Percentiles rank a stretch among this genome's conserved stretches.
These are phyloP conservation scores for Sylvietta virens DNA, from an alignment of 2,113 vertebrate genomes.

Conservation along the genomic window DNA sequence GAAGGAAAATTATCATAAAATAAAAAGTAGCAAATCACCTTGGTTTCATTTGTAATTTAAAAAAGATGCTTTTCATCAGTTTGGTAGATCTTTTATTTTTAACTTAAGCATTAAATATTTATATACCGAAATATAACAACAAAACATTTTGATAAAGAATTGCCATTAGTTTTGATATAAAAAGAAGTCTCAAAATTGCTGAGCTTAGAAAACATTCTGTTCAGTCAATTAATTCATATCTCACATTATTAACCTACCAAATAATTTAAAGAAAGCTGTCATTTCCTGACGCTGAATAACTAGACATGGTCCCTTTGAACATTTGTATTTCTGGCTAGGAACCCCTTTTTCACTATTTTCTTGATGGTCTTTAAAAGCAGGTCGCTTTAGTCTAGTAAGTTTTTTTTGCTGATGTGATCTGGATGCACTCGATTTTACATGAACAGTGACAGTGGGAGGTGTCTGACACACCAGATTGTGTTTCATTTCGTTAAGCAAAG, in stretches of 20 bases:
- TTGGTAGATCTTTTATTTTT: background rate
- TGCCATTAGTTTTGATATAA: background rate
- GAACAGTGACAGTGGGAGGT: slow-evolving; percentile 75
- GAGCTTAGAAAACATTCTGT: background rate
- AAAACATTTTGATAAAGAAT: background rate
- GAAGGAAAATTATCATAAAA: background rate
- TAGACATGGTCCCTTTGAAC: slow-evolving; percentile 64
- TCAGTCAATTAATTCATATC: background rate
- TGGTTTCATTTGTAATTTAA: background rate
- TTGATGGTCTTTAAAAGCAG: slow-evolving; percentile 65
- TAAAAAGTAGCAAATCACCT: background rate
- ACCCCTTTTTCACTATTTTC: slow-evolving; percentile 65
- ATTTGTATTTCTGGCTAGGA: slow-evolving; percentile 53
- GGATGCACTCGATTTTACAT: slow-evolving; percentile 68
- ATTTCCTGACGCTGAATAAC: slow-evolving; percentile 89
- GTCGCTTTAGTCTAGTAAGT: slow-evolving; percentile 65
- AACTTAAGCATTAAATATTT: background rate
- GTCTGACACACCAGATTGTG: slow-evolving; percentile 71
- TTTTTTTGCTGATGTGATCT: slow-evolving; percentile 74
- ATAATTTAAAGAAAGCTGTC: slow-evolving; percentile 89
- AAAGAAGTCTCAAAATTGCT: background rate
- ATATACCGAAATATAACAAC: background rate
- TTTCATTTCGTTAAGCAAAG: slow-evolving; percentile 71
- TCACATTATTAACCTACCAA: slow-evolving; percentile 76
- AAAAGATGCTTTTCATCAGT: background rate